Evolutionary conservation across 2,113 vertebrate species (phyloP).

Genomic region (Engraulis encrasicolus): DNA sequence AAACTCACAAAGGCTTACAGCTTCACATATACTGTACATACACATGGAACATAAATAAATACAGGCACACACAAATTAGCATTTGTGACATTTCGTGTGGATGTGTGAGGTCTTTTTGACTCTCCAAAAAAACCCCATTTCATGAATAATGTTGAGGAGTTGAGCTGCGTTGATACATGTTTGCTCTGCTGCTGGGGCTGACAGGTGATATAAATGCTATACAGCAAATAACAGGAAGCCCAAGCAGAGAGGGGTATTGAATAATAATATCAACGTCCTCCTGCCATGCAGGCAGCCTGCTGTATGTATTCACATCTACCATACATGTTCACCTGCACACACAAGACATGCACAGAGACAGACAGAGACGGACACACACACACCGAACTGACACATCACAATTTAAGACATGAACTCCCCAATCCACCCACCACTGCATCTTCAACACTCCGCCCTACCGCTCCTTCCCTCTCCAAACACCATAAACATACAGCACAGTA

Average conservation of each 20-base stretch:
- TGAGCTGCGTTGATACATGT: background rate
- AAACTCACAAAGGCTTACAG: background rate
- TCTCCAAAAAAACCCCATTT: background rate
- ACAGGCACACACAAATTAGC: constrained; percentile 1
- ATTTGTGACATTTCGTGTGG: background rate
- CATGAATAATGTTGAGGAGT: background rate
- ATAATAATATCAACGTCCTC: background rate
- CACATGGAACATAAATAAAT: too few species aligned
- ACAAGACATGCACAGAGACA: background rate
- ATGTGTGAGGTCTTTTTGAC: background rate
- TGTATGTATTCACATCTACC: background rate
- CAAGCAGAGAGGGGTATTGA: background rate
- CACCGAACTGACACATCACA: too few species aligned
- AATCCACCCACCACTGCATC: too few species aligned
- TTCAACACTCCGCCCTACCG: too few species aligned
- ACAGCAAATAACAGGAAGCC: background rate
- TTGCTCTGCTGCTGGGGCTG: background rate
- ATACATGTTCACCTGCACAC: background rate
- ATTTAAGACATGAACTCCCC: background rate
- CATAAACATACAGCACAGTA: too few species aligned
- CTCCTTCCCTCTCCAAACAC: too few species aligned
- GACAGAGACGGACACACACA: too few species aligned
- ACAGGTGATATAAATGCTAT: background rate
- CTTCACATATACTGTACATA: too few species aligned
- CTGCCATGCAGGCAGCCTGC: constrained; percentile 13